Evolutionary conservation across 2,797 vertebrate species (phyloP).

Genomic region (Sciaenops ocellatus): DNA sequence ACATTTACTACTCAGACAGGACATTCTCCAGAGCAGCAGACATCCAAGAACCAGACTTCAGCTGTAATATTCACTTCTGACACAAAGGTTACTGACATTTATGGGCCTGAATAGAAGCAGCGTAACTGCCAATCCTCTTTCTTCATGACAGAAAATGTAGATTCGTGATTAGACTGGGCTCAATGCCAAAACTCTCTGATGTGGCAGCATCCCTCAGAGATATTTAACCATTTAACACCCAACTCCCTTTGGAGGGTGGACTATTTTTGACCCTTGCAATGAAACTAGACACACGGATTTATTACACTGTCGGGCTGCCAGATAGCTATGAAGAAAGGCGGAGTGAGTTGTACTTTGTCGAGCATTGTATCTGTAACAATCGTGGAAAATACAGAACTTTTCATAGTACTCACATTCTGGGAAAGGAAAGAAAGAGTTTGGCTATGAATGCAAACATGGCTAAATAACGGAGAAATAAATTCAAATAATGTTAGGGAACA

Average conservation of each 20-base stretch:
- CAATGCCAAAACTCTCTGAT: not conserved
- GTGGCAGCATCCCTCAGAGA: not conserved
- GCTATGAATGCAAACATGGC: not conserved
- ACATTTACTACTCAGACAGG: slow-evolving; percentile 17
- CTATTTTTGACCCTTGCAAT: not conserved
- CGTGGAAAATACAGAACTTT: not conserved
- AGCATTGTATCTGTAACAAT: not conserved
- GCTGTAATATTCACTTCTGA: not conserved
- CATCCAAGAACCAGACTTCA: slow-evolving; percentile 15
- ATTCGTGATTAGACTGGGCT: not conserved
- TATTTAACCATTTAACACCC: not conserved
- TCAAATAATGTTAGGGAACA: not conserved
- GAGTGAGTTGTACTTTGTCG: not conserved
- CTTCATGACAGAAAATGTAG: not conserved
- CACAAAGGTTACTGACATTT: slow-evolving; percentile 21
- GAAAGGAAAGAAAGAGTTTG: not conserved
- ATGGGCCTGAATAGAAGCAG: not conserved
- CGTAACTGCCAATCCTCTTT: not conserved
- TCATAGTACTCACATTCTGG: not conserved
- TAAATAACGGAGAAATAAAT: not conserved
- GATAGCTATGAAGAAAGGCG: not conserved
- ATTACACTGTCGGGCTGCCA: not conserved
- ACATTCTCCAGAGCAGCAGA: slow-evolving; percentile 34
- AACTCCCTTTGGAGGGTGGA: no score
- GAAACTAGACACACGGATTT: not conserved